Base-by-base conservation (phyloP, 2,113 vertebrate genomes). In the Sebastes schlegelii region DNA sequence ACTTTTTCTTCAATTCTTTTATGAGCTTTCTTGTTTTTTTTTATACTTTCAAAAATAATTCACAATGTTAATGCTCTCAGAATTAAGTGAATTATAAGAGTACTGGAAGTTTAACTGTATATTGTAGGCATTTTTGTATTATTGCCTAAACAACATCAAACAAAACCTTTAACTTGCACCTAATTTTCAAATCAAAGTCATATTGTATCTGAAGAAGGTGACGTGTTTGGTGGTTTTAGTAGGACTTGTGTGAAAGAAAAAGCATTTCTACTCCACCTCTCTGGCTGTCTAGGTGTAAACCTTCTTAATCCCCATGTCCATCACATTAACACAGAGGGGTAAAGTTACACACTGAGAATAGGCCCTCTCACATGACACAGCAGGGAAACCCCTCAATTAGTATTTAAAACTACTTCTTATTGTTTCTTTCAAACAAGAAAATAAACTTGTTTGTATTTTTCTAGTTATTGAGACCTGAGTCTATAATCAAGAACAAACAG, bases 241-340 rank as follows among this genome's bases (percentile, higher is more conserved):
- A 34, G 12, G 2, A 46, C 6, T 40, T 40, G 11, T 40, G 45
- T 7, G 34, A 34, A 34, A 34, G 34, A 26, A 9, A 52, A 23
- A 8, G 12, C n/a, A 12, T 74, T 40, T 58, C 40, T 57, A 3
- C 49, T 61, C n/a, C 21, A 60, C 34, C 42, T 16, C 19, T 45
- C 19, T 45, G 17, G 5, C 23, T 6, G 16, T 68, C 1, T 26
- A 43, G 51, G 48, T 80, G 45, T 75, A 75, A 75, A 75, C 42
- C 8, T 46, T 75, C 8, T 13, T 70, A 77, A 72, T 76, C 51
- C n/a, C n/a, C 16, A 40, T 45, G 19, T 71, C 61, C 61, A 66
- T 65, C 67, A 65, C 72, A 81, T 52, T 76, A 65, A 80, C 67
- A 81, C 66, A 19, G 6, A 1, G 7, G n/a, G 17, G 21, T 76